These are phyloP conservation scores for Poecilobothrus nobilitatus DNA, from an alignment of 2,888 invertebrate species.

Conservation along the genomic window DNA sequence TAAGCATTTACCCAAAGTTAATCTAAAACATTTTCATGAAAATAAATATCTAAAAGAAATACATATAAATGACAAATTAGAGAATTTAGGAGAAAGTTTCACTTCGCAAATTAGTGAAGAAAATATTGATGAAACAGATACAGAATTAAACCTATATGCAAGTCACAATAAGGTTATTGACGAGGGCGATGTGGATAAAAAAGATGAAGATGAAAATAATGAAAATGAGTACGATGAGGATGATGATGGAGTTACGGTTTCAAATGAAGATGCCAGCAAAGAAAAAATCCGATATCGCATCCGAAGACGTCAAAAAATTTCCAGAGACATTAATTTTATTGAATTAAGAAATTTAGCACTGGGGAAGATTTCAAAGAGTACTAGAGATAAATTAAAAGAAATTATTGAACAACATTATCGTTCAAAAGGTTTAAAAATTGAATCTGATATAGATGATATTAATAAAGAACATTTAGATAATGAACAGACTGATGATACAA, in stretches of 20 bases:
- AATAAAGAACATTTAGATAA: slow-evolving; percentile 14
- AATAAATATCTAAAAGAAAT: too few species aligned
- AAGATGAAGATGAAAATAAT: slow-evolving; percentile 7
- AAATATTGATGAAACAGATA: too few species aligned
- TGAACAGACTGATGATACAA: slow-evolving; percentile 10
- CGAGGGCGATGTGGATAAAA: background rate
- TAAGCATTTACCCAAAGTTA: too few species aligned
- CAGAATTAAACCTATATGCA: too few species aligned
- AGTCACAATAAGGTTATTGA: background rate
- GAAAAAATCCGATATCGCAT: slow-evolving; percentile 24
- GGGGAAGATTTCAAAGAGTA: slow-evolving; percentile 34
- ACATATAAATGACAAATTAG: too few species aligned
- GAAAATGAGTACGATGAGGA: slow-evolving; percentile 24
- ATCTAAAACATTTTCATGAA: too few species aligned
- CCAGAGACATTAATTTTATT: slow-evolving; percentile 38
- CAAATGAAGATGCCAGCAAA: slow-evolving; percentile 28
- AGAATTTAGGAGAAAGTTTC: too few species aligned
- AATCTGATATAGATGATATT: slow-evolving; percentile 31
- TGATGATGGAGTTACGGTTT: slow-evolving; percentile 32
- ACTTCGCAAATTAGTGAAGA: too few species aligned
- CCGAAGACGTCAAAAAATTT: slow-evolving; percentile 23
- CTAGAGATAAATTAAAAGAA: slow-evolving; percentile 36
- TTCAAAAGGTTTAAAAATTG: slow-evolving; percentile 36
- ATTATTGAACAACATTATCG: slow-evolving; percentile 38
- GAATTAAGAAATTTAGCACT: slow-evolving; percentile 37